Percentiles rank a stretch among this genome's conserved stretches.
These are phyloP conservation scores for Paramacrobiotus metropolitanus DNA, from an alignment of 1,140 invertebrate genomes.

Conservation along the genomic window DNA sequence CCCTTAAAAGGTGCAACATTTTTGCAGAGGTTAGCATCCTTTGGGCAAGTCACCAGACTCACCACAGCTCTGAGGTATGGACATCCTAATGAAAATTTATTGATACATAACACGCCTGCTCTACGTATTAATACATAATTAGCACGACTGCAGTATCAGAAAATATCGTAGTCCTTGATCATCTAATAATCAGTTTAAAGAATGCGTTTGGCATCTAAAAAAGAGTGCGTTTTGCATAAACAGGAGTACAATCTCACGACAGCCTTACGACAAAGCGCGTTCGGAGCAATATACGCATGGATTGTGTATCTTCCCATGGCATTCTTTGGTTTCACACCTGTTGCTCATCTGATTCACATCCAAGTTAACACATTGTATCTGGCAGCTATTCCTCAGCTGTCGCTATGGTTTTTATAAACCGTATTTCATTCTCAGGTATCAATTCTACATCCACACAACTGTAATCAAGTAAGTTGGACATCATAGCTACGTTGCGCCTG, in stretches of 20 bases:
- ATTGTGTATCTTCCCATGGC: slow-evolving; percentile 27
- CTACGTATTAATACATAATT: not conserved
- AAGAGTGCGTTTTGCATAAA: too few relatives aligned
- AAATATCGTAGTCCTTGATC: too few relatives aligned
- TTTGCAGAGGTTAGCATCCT: slow-evolving; percentile 25
- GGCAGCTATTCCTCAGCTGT: slow-evolving; percentile 12
- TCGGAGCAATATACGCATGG: slow-evolving; percentile 20
- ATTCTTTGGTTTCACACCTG: slow-evolving; percentile 23
- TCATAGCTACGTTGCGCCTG: not conserved
- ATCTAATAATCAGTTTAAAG: too few relatives aligned
- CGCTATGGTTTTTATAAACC: not conserved
- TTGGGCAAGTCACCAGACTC: slow-evolving; percentile 25
- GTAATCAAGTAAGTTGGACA: slow-evolving; percentile 13
- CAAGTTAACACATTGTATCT: slow-evolving; percentile 28
- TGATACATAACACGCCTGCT: not conserved
- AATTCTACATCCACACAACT: slow-evolving; percentile 30
- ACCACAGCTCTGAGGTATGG: slow-evolving; percentile 23
- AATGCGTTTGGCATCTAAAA: too few relatives aligned
- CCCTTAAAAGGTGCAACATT: too few relatives aligned
- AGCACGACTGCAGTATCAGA: too few relatives aligned
- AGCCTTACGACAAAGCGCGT: slow-evolving; percentile 24
- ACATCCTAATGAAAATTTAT: slow-evolving; percentile 10
- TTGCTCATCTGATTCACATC: slow-evolving; percentile 23
- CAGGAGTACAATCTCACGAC: slow-evolving; percentile 25
- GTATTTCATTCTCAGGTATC: slow-evolving; percentile 5